Conservation (phyloP, 2,888 invertebrate species). For the Cosmia trapezina region DNA sequence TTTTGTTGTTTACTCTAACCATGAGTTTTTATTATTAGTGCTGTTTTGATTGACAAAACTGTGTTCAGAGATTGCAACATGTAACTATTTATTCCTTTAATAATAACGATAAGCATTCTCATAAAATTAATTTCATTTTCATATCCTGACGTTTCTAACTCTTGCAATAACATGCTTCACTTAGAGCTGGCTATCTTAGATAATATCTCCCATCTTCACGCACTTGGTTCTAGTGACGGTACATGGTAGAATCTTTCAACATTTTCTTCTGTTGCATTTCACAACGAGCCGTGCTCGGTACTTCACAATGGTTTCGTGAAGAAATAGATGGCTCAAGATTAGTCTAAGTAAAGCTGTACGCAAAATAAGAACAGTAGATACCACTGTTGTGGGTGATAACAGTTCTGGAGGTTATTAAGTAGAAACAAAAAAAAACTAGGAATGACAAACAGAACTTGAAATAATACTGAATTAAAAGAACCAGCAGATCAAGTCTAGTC, state of each 20-base stretch:
- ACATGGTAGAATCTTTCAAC: slow-evolving; percentile 62
- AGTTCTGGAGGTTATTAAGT: background rate
- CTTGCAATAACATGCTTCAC: slow-evolving; percentile 33
- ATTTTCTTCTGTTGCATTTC: slow-evolving; percentile 60
- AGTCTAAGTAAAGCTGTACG: slow-evolving; percentile 26
- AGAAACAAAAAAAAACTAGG: slow-evolving; percentile 2
- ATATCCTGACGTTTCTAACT: background rate
- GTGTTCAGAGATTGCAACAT: background rate
- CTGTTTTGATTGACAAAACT: background rate
- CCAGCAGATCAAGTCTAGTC: slow-evolving; percentile 13
- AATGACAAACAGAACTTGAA: slow-evolving; percentile 6
- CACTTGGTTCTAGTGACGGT: slow-evolving; percentile 50
- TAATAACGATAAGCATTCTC: background rate
- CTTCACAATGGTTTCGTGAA: slow-evolving; percentile 60
- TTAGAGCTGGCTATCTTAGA: slow-evolving; percentile 36
- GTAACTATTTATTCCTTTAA: background rate
- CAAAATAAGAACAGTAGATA: slow-evolving; percentile 10
- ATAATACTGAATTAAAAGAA: slow-evolving; percentile 11
- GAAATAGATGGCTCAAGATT: slow-evolving; percentile 60
- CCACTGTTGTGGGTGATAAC: background rate
- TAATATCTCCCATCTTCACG: slow-evolving; percentile 56
- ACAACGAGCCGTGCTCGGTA: slow-evolving; percentile 38
- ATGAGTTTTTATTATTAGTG: background rate
- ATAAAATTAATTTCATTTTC: slow-evolving; percentile 14
- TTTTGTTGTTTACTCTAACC: background rate